Base-by-base conservation (phyloP, 2,797 vertebrate genomes). In the Poecile montanus region DNA sequence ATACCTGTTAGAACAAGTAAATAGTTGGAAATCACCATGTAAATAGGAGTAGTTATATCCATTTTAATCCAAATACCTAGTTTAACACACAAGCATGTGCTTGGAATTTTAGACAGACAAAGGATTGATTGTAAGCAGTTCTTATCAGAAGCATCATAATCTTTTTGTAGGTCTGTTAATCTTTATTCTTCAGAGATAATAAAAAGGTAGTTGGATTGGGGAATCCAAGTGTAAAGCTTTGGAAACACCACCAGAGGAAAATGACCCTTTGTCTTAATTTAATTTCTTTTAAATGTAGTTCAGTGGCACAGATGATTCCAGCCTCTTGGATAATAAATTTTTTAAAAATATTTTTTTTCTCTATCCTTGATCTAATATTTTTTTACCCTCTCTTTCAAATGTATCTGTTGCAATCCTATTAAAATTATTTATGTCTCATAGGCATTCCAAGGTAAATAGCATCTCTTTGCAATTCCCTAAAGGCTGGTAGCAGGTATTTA, bases 311-410 rank as follows among this genome's bases (percentile, higher is more conserved):
- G 29, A 13, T 32, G 5, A 75, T 57, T 78, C 21, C 38, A 68
- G n/a, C 9, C 21, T 56, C 13, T 20, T 63, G 13, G n/a, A 70
- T 19, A 18, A 82, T 51, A 74, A 63, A 53, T 78, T 29, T 45
- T 40, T 23, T 0, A 47, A 62, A 89, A 11, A 50, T 3, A 1
- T 1, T 0, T 26, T 50, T 85, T 78, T 79, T 19, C 44, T 56
- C 27, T 53, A 16, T 65, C 9, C 4, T 44, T 50, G 9, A 30
- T 19, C 29, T 84, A 6, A 45, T 47, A 30, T 68, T 86, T 80
- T 32, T 26, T 63, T 32, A 60, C 22, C 4, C 11, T 78, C 7
- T 54, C 36, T 77, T 91, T 91, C 60, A 79, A 82, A 53, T 38
- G 1, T 27, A 15, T 78, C 58, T 68, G 13, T 76, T 73, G 32